Base-by-base conservation (phyloP, 35 echinoderm and acorn worm species). In the Diadema setosum region DNA sequence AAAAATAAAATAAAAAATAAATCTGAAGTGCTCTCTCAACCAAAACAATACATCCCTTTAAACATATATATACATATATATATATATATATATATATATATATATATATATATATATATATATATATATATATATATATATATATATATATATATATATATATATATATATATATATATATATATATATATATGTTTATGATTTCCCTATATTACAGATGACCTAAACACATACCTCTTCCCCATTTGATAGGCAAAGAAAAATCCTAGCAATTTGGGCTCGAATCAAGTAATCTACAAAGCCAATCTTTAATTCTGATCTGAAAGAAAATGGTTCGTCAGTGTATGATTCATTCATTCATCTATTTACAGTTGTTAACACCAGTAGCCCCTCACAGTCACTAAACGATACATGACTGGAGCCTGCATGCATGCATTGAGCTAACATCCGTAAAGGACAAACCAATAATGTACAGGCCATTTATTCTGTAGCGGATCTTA, bases 171-270 rank as follows among this genome's bases (percentile, higher is more conserved):
- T 55, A 55, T 55, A 55, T 55, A 55, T 55, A 55, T 84, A 87
- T 84, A 63, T 88, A 93, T 84, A 5, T 36, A 43, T 4, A 76
- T 5, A 55, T 92, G 92, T 85, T 89, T 91, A 52, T 96, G 94
- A 41, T 87, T 83, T 30, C 89, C 90, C 21, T 84, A 96, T 3
- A 67, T 88, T 37, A 96, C 80, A 70, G 91, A 92, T 6, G 89
- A 89, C 57, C 91, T 36, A 3, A 92, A 23, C 15, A 88, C 83
- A 48, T 82, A 88, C 85, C 91, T 92, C 46, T 92, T 39, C 1
- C 87, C 35, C 65, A 89, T 55, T n/a, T n/a, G 46, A 52, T 85
- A 88, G 39, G 92, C 57, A 46, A 92, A 92, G 17, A 92, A 67
- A 2, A 96, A 48, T 41, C 85, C 94, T 55, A 91, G 89, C 27